Evolutionary conservation across 64 coral and sea anemone genomes (phyloP), one percentile per base, ranked within the genome.

Genomic region (Anthopleura sola): DNA sequence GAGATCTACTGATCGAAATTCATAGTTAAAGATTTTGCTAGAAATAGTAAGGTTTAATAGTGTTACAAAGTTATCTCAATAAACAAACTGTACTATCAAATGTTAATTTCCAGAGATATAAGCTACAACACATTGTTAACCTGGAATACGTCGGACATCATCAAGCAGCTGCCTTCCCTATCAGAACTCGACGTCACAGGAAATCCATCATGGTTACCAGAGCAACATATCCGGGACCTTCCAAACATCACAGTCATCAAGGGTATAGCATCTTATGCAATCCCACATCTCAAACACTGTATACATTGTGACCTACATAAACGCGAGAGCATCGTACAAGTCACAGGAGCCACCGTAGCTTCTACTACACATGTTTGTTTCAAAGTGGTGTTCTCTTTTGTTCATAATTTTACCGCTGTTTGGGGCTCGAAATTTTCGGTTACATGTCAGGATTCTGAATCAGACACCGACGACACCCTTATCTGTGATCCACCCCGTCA

Each of bases 101-200:
- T 24, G n/a, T 62, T 24, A 23, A 53, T 34, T 34, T 34, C 9
- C 15, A 71, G 66, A 71, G 66, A 71, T 34, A 1, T 71, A 15
- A 71, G 66, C 23, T 71, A n/a, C 28, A 71, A 71, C 66, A 12
- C 66, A 20, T 32, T 71, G 3, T 29, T 32, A 10, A 33, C 26
- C 14, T 71, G 66, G 66, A 71, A 71, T 4, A 71, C 66, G 28
- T 15, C 23, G 31, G 31, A 71, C 66, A 71, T 71, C 28, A 34
- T 29, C 11, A 34, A 32, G 0, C 28, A 71, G 12, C 12, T 71
- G 14, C 66, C 66, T 32, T 71, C 66, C 5, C 29, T 71, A 28
- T 31, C 66, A 33, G 66, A 71, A 71, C 66, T 71, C 29, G 23
- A 71, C 66, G 66, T 71, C 26, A 71, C 28, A 71, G 66, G 66